Evolutionary conservation across 2,113 vertebrate species (phyloP).

Genomic region (Neomonachus schauinslandi): DNA sequence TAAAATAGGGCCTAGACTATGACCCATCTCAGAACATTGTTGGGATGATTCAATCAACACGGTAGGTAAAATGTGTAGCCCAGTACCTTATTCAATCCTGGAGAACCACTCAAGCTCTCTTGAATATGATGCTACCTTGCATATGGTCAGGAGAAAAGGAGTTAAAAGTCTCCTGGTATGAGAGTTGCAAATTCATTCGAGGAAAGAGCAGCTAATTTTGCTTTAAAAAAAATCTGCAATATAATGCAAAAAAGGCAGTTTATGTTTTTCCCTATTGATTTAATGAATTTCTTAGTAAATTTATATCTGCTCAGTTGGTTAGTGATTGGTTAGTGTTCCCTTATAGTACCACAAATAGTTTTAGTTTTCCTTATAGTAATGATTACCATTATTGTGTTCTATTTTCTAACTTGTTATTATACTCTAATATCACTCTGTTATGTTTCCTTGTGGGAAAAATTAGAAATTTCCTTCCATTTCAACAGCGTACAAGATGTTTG

Average conservation of each 20-base stretch:
- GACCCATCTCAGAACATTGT: not conserved
- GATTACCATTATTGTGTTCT: not conserved
- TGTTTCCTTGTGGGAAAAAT: not conserved
- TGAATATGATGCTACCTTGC: not conserved
- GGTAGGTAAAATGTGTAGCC: not conserved
- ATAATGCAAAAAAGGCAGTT: not conserved
- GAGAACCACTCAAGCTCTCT: not conserved
- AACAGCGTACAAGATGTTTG: not conserved
- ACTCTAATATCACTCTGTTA: not conserved
- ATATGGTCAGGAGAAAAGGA: not conserved
- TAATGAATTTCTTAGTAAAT: not conserved
- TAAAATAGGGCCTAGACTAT: not conserved
- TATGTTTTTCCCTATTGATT: not conserved
- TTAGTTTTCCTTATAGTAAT: not conserved
- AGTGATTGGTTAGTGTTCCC: not conserved
- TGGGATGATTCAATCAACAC: not conserved
- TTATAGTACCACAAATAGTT: not conserved
- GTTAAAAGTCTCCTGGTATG: not conserved
- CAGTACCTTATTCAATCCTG: not conserved
- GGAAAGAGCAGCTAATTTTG: not conserved
- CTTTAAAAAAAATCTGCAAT: constrained; percentile 25
- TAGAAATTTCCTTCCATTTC: not conserved
- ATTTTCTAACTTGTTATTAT: not conserved
- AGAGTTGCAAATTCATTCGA: not conserved
- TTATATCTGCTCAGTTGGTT: not conserved